Percentiles rank a stretch among this genome's conserved stretches.
These are phyloP conservation scores for Acanthococcus lagerstroemiae DNA, from an alignment of 2,888 invertebrate genomes.

Conservation along the genomic window DNA sequence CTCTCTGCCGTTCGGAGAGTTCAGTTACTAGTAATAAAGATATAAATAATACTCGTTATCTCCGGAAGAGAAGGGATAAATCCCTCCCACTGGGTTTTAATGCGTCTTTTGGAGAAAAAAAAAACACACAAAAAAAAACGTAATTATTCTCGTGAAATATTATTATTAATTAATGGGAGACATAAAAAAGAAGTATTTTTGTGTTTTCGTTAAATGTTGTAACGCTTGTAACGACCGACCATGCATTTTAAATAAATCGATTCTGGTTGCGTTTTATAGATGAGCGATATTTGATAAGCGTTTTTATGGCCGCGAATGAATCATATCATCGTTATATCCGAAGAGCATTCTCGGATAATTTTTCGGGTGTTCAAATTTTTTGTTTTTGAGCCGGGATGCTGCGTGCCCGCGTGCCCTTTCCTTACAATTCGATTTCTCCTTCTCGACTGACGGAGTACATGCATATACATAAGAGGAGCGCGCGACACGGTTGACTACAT, in stretches of 20 bases:
- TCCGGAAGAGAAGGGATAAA: conserved; percentile 22
- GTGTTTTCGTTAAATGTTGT: conserved; percentile 5
- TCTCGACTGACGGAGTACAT: background rate
- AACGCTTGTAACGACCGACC: background rate
- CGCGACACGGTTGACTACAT: too few species aligned
- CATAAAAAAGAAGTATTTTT: conserved; percentile 25
- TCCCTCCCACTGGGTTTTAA: conserved; percentile 29
- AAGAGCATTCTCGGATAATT: background rate
- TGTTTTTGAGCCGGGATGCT: background rate
- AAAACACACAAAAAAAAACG: conserved; percentile 27
- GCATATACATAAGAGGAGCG: background rate
- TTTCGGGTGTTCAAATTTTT: background rate
- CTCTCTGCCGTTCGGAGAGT: background rate
- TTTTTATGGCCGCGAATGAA: conserved; percentile 15
- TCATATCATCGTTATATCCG: background rate
- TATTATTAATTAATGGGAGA: conserved; percentile 29
- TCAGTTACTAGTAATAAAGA: conserved; percentile 28
- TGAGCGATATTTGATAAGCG: conserved; percentile 28
- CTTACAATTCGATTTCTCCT: background rate
- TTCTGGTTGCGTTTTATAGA: conserved; percentile 23
- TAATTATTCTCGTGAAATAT: conserved; percentile 27
- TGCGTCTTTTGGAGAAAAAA: conserved; percentile 28
- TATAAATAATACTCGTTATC: conserved; percentile 29
- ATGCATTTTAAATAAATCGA: conserved; percentile 26
- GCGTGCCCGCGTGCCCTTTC: background rate